Evolutionary conservation across 2,113 vertebrate species (phyloP).

Genomic region (Machaerirhynchus nigripectus): DNA sequence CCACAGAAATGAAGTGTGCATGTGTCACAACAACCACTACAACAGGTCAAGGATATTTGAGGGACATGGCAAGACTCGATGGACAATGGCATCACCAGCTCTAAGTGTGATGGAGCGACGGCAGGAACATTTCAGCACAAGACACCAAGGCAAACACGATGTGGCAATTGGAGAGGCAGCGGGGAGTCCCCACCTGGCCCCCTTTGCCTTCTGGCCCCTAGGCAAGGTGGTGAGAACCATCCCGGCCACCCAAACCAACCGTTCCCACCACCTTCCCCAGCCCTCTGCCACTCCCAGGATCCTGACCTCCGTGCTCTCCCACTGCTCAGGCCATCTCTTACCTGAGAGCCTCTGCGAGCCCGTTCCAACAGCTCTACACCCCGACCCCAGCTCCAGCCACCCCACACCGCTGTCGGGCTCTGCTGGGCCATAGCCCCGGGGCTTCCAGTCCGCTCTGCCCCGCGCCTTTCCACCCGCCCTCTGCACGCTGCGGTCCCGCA

Average conservation of each 20-base stretch:
- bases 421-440: not conserved
- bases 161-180: rapidly evolving
- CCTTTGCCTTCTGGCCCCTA: rapidly evolving
- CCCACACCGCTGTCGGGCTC: not conserved
- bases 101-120: rapidly evolving
- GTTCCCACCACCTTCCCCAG: rapidly evolving
- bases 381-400: not conserved
- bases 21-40: not conserved
- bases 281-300: not conserved
- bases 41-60: not conserved
- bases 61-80: rapidly evolving
- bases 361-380: not conserved
- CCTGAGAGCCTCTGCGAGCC: not conserved
- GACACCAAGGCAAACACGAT: rapidly evolving
- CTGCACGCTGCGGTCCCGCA: not conserved
- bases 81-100: not conserved
- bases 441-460: not conserved
- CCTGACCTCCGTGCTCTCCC: rapidly evolving
- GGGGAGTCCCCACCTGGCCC: rapidly evolving
- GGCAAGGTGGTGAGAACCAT: rapidly evolving
- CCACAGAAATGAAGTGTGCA: rapidly evolving
- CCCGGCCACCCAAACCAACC: not conserved
- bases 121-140: rapidly evolving
- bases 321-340: not conserved
- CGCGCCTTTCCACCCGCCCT: not conserved